A percentile compares a stretch with the other conserved stretches of the same genome.
Evolutionary conservation across 2,113 vertebrate species (phyloP).

Genomic region (Cyanoramphus novaezelandiae): DNA sequence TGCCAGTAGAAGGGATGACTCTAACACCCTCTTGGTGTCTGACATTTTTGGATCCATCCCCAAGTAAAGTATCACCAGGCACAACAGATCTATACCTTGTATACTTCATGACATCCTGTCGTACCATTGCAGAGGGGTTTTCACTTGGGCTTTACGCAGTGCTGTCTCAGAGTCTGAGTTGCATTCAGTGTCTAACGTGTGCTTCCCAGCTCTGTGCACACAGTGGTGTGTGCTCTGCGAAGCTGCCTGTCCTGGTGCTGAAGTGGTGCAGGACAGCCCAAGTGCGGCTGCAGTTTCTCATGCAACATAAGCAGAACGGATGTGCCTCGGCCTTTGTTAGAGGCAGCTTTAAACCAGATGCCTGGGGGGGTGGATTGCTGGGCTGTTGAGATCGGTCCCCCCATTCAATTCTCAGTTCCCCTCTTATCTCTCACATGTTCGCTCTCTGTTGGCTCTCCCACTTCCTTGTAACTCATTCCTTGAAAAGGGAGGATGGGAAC

Average conservation of each 20-base stretch:
- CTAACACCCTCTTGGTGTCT: neutral
- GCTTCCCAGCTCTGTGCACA: accelerated
- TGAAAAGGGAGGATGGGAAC: neutral
- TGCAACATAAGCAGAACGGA: neutral
- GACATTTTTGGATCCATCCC: neutral
- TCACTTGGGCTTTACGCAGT: neutral
- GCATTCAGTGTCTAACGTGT: accelerated
- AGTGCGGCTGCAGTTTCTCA: neutral
- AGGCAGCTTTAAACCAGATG: neutral
- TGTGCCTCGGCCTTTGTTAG: neutral
- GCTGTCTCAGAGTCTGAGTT: neutral
- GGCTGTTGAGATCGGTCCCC: neutral
- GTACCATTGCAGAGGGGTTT: neutral
- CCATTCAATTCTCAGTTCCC: neutral
- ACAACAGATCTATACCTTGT: neutral
- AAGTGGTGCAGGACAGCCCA: neutral
- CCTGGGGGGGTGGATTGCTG: neutral
- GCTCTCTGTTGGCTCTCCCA: neutral
- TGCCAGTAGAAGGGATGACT: accelerated
- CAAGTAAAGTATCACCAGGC: neutral
- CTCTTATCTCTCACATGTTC: neutral
- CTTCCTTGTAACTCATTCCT: neutral
- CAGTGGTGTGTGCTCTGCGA: neutral
- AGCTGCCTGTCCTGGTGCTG: neutral
- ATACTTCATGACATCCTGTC: neutral